Base-by-base conservation (phyloP, 2,113 vertebrate genomes). In the Macquaria ambigua region DNA sequence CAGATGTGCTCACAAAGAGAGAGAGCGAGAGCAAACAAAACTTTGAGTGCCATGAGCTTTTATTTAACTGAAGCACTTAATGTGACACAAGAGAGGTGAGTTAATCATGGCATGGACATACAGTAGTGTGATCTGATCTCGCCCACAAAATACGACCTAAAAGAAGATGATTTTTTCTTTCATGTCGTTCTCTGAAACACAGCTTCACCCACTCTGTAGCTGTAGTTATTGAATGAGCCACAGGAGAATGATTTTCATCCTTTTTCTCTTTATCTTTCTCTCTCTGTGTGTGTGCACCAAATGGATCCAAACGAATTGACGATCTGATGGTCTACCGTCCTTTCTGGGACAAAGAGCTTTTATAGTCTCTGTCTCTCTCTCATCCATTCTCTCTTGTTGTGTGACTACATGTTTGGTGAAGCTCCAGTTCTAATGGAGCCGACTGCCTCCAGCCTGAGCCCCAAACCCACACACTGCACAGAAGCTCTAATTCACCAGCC, bases 301-400 rank as follows among this genome's bases (percentile, higher is more conserved):
- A 90, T 90, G 66, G 83, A 92, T 87, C 34, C 61, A 70, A 80
- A 76, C 69, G 41, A 84, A 92, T 90, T 91, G 88, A 92, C 83
- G 79, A 84, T 85, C 34, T 68, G 53, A 91, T 82, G 31, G 28
- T 82, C 46, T 64, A 8, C 25, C 7, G 10, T 78, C 34, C 72
- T 86, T 81, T 93, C 55, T 72, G 64, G 87, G 86, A 86, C 90
- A 92, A 69, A 91, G 66, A 81, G 64, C 83, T 91, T 87, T 93
- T 79, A 87, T 79, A 83, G 62, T 74, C 28, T 61, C 31, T 53
- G 68, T 55, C 71, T 34, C 58, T 58, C 55, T 84, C 43, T 74
- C 69, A 55, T 67, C 74, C 34, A 11, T 72, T 79, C 39, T 63
- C n/a, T 85, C 31, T 66, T 20, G 25, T 37, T 85, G 53, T 80